phyloP scores from a whole-genome alignment of 2,888 invertebrate species.

The Thyatira batis region DNA sequence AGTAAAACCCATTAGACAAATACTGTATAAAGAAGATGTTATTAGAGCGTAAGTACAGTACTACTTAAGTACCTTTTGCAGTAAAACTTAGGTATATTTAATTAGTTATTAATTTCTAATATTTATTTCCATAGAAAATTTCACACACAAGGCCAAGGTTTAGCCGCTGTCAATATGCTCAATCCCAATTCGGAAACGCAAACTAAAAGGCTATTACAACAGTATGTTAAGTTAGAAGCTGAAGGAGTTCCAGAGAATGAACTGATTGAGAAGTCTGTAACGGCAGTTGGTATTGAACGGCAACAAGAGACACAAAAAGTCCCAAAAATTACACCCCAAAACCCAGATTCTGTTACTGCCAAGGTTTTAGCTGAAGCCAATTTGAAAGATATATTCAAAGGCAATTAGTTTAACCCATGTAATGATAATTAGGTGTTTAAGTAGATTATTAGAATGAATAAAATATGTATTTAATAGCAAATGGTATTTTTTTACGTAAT shows the following conservation, averaged over 20 bases:
- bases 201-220: constrained; percentile 83
- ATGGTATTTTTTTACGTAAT: too few relatives aligned
- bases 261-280: constrained; percentile 62
- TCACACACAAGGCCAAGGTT: constrained; percentile 82
- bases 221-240: constrained; percentile 82
- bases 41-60: constrained; percentile 91
- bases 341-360: constrained; percentile 54
- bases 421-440: background rate
- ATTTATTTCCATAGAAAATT: constrained; percentile 81
- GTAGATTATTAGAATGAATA: background rate
- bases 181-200: constrained; percentile 77
- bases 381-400: constrained; percentile 62
- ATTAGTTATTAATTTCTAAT: too few relatives aligned
- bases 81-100: too few relatives aligned
- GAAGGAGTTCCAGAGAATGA: constrained; percentile 81
- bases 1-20: constrained; percentile 82
- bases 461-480: too few relatives aligned
- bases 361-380: constrained; percentile 57
- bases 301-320: constrained; percentile 37
- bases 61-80: too few relatives aligned
- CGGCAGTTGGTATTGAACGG: constrained; percentile 47
- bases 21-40: constrained; percentile 92
- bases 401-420: constrained; percentile 23
- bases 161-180: constrained; percentile 80
- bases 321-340: constrained; percentile 33